Conservation (phyloP, 2,113 vertebrate species). For the Perca schrenkii region DNA sequence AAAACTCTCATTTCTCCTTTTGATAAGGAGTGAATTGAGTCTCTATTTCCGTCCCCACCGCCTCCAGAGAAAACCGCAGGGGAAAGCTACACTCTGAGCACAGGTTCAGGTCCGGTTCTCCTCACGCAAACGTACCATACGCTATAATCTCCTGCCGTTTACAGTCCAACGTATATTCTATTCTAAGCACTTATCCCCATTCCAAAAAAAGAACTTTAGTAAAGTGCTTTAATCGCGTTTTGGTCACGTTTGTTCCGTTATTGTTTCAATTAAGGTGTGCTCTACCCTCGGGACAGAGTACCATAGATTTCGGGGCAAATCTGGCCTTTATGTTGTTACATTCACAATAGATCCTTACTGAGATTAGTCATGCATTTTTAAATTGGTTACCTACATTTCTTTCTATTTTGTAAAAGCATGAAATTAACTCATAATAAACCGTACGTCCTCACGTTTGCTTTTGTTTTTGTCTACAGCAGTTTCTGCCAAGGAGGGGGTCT, state of each 20-base stretch:
- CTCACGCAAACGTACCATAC: constrained; percentile 38
- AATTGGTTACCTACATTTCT: background rate
- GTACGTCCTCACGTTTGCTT: background rate
- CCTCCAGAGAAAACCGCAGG: constrained; percentile 68
- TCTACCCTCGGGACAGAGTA: background rate
- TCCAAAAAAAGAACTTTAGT: background rate
- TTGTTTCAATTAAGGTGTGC: background rate
- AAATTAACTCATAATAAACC: background rate
- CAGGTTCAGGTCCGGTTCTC: constrained; percentile 59
- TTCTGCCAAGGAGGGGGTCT: background rate
- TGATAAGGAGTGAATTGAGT: constrained; percentile 75
- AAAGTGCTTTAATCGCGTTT: background rate
- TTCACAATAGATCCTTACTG: background rate
- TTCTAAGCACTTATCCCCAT: constrained; percentile 43
- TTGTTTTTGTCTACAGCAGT: background rate
- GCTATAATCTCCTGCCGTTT: constrained; percentile 59
- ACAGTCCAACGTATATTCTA: constrained; percentile 39
- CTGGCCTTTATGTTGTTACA: background rate
- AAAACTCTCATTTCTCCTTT: constrained; percentile 73
- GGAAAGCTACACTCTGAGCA: constrained; percentile 54
- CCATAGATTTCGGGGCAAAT: background rate
- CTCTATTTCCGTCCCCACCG: constrained; percentile 74
- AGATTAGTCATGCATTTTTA: background rate
- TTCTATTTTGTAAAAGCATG: background rate
- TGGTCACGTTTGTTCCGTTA: background rate